Base-by-base conservation (phyloP, 2,797 vertebrate genomes). In the Discoglossus pictus region DNA sequence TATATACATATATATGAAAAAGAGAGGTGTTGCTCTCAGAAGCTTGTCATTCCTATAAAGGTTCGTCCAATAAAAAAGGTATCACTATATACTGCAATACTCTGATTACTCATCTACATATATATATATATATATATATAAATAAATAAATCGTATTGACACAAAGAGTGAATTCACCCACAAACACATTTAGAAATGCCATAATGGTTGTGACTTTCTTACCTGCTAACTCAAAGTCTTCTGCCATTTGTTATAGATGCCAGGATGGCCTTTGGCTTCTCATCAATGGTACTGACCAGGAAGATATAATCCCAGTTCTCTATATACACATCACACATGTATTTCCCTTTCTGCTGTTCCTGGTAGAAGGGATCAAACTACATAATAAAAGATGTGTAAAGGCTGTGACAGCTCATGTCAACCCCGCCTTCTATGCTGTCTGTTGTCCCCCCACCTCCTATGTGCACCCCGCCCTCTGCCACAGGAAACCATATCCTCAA, bases 401-500 rank as follows among this genome's bases (percentile, higher is more conserved):
- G 40, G 66, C 40, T 23, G 40, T 69, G 67, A 69, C 67, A 69
- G 67, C 51, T 43, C 27, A 2, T 56, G 51, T 13, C 13, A 23
- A 11, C 51, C 25, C 61, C 31, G 12, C 52, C 34, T 55, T 16
- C 38, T 38, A 38, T 36, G 4, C 31, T 36, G 44, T 23, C 34
- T 34, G 46, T 9, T 43, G 11, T 2, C 16, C 52, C 53, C 36
- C 7, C 36, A 13, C 36, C 56, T 54, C 18, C 47, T 11, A 2
- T 8, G 1, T 16, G n/a, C 39, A 61, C 44, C 64, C 54, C 60
- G 40, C 23, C 42, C 0, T 62, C 72, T 48, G 25, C 0, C 0
- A 72, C 80, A 83, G 82, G 82, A 82, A 84, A 78, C 81, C 78
- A 69, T 79, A 75, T 75, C 66, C 16, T 0, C 62, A 74, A 77